Percentiles rank a stretch among this genome's conserved stretches.
These are phyloP conservation scores for Hirundichthys speculiger DNA, from an alignment of 2,113 vertebrate genomes.

Conservation along the genomic window DNA sequence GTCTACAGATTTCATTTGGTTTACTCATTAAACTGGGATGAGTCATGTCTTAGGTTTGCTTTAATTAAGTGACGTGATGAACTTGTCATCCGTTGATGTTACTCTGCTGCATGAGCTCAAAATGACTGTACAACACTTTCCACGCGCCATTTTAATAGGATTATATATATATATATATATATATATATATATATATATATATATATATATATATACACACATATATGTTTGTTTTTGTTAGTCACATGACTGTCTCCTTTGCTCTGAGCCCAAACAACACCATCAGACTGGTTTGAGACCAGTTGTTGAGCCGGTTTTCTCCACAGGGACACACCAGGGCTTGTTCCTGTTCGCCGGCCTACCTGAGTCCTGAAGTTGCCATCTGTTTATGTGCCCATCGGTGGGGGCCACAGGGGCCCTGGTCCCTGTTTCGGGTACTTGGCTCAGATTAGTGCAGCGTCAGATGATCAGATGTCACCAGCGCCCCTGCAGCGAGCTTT, in stretches of 20 bases:
- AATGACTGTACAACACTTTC: too few relatives aligned
- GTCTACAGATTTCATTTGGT: neutral
- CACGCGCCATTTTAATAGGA: too few relatives aligned
- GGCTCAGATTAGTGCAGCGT: constrained; percentile 64
- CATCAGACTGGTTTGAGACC: too few relatives aligned
- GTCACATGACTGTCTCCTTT: too few relatives aligned
- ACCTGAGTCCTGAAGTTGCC: constrained; percentile 24
- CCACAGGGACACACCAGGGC: constrained; percentile 25
- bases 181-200: too few relatives aligned
- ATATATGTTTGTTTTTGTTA: too few relatives aligned
- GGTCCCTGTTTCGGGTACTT: neutral
- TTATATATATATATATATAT: too few relatives aligned
- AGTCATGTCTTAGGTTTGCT: neutral
- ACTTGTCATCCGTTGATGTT: neutral
- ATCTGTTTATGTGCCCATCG: constrained; percentile 33
- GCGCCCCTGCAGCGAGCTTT: constrained; percentile 19
- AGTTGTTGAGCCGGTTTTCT: constrained; percentile 21
- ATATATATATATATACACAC: too few relatives aligned
- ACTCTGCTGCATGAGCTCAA: too few relatives aligned
- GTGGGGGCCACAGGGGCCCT: constrained; percentile 10
- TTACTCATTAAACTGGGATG: neutral
- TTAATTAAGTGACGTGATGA: neutral
- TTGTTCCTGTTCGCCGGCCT: constrained; percentile 6
- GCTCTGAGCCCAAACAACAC: too few relatives aligned
- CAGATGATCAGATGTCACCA: constrained; percentile 58